Evolutionary conservation across 2,888 invertebrate genomes (phyloP), one percentile per base, ranked within the genome.

Genomic region (Aphrophora alni): DNA sequence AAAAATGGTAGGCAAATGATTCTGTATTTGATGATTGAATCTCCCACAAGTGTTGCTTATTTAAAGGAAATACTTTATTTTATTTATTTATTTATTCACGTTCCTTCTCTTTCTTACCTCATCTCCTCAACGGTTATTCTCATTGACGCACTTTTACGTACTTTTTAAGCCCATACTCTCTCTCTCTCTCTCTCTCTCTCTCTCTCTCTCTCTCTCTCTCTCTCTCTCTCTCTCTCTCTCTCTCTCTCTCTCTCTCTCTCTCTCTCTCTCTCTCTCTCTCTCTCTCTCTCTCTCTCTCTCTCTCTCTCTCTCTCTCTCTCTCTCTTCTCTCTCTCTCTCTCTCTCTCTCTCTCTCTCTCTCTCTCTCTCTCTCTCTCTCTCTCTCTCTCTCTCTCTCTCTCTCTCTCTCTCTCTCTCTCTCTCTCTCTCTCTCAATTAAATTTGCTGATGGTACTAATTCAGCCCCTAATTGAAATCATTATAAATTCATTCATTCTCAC

Each of bases 151-250:
- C n/a, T n/a, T n/a, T n/a, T n/a, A n/a, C n/a, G n/a, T n/a, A n/a
- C n/a, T n/a, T n/a, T n/a, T n/a, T n/a, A n/a, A n/a, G n/a, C 10
- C n/a, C 14, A 14, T 68, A 21, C 38, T 38, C 14, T 70, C 33
- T 74, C 75, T 25, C 38, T 74, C 38, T 26, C 21, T 59, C 51
- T 17, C 74, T 78, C 81, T n/a, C 17, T 38, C 77, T 24, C 68
- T 26, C 68, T 70, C 51, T 38, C 74, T 68, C 28, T 74, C 71
- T 28, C 70, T 38, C 38, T 26, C 33, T 38, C 14, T 44, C 71
- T 24, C 38, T 24, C 27, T 12, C 38, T 68, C 71, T 70, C n/a
- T 59, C 38, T 28, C 38, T 69, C 26, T 51, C 72, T 77, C 68
- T 25, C 38, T 69, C 69, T 68, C 38, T 38, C 70, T 72, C 75